Evolutionary conservation across 2,113 vertebrate species (phyloP).

Genomic region (Rhombomys opimus): DNA sequence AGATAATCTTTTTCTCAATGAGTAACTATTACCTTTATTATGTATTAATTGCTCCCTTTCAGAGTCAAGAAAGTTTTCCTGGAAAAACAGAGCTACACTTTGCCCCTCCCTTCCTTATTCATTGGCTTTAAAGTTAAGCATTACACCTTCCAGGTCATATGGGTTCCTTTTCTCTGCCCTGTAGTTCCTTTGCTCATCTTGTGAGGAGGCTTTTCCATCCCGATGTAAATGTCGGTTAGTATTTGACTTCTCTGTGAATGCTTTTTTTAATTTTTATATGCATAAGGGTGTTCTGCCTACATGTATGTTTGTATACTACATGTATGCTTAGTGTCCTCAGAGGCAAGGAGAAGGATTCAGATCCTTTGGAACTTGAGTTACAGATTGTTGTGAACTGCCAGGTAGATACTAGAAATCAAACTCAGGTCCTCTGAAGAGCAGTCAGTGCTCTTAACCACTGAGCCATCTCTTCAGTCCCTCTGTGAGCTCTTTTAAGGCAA

Average conservation of each 20-base stretch:
- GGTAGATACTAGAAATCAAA: background rate
- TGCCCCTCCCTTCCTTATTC: background rate
- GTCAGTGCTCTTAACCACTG: background rate
- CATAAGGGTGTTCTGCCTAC: background rate
- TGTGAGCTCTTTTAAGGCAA: background rate
- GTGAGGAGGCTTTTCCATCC: background rate
- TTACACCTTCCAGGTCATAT: background rate
- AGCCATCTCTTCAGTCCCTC: background rate
- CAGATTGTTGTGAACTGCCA: background rate
- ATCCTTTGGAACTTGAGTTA: background rate
- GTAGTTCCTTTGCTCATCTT: accelerated
- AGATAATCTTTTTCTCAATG: background rate
- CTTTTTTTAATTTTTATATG: background rate
- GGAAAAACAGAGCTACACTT: background rate
- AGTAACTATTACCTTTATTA: background rate
- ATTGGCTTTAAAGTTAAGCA: background rate
- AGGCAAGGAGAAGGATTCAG: background rate
- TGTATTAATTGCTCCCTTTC: background rate
- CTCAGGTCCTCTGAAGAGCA: background rate
- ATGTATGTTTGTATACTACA: background rate
- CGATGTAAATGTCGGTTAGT: too few species aligned
- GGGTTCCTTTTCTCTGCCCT: background rate
- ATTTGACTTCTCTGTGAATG: background rate
- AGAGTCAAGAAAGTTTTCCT: background rate
- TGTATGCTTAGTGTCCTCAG: background rate